phyloP scores from a whole-genome alignment of 2,113 vertebrate species.

The Tympanuchus pallidicinctus region DNA sequence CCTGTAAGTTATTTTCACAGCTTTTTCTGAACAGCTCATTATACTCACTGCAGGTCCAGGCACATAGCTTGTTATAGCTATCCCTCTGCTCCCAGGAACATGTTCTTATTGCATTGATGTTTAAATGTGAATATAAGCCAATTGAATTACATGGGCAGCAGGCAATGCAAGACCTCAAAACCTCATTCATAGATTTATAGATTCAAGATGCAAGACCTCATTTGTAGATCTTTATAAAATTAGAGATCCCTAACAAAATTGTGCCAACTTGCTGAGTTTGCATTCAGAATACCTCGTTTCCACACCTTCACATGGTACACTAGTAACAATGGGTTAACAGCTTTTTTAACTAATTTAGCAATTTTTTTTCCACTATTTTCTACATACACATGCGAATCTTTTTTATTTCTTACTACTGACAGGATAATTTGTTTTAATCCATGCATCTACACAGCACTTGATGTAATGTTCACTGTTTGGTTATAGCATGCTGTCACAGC shows the following conservation, averaged over 20 bases:
- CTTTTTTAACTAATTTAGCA: constrained; percentile 6
- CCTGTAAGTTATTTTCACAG: not conserved
- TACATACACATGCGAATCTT: not conserved
- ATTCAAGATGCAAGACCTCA: not conserved
- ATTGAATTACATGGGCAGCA: constrained; percentile 8
- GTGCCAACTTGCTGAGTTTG: not conserved
- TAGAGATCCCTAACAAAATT: constrained; percentile 7
- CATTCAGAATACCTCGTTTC: constrained; percentile 9
- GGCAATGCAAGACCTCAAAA: not conserved
- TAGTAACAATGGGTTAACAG: not conserved
- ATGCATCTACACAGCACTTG: not conserved
- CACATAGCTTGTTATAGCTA: not conserved
- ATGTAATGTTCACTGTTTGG: constrained; percentile 21
- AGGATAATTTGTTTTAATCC: constrained; percentile 30
- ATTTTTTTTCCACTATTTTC: not conserved
- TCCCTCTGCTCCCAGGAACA: not conserved
- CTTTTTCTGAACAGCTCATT: not conserved
- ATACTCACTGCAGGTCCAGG: not conserved
- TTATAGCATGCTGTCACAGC: constrained; percentile 26
- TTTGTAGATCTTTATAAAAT: constrained; percentile 15
- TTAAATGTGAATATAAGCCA: constrained; percentile 15
- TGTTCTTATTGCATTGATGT: not conserved
- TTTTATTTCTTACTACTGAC: not conserved
- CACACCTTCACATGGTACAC: not conserved
- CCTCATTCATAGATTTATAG: not conserved